A percentile compares a stretch with the other conserved stretches of the same genome.
These are phyloP conservation scores for Volucella zonaria DNA, from an alignment of 2,888 invertebrate genomes.

Conservation along the genomic window DNA sequence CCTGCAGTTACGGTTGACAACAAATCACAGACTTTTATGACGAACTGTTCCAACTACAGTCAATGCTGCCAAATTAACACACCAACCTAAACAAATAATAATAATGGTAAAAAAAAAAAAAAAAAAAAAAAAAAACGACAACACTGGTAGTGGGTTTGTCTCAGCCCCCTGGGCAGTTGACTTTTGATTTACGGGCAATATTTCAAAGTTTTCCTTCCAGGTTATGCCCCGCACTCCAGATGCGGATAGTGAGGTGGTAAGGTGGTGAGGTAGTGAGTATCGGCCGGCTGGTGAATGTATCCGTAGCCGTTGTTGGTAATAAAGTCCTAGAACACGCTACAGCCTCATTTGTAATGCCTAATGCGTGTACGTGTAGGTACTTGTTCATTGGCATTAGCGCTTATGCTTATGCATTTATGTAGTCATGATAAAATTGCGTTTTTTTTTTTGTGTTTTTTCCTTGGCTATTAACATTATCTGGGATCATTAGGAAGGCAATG, in stretches of 20 bases:
- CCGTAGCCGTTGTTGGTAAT: constrained; percentile 16
- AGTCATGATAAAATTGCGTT: constrained; percentile 61
- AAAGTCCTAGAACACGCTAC: constrained; percentile 65
- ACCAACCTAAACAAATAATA: not conserved
- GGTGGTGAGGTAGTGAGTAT: no score
- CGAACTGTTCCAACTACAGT: constrained; percentile 38
- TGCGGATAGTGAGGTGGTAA: not conserved
- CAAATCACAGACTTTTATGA: constrained; percentile 61
- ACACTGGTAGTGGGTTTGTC: not conserved
- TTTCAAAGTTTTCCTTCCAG: constrained; percentile 47
- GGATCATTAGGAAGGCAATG: constrained; percentile 59
- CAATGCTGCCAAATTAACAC: constrained; percentile 37
- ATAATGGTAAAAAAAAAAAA: not conserved
- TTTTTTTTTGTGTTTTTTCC: constrained; percentile 43
- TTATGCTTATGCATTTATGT: constrained; percentile 54
- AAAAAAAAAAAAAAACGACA: not conserved
- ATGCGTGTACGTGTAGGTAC: constrained; percentile 51
- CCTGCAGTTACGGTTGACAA: constrained; percentile 47
- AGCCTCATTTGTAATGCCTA: constrained; percentile 69
- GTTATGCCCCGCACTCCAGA: constrained; percentile 10
- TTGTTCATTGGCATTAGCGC: constrained; percentile 34
- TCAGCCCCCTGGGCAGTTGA: constrained; percentile 42
- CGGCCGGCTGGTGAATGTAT: not conserved
- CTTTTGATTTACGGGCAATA: constrained; percentile 62
- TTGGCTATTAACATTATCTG: constrained; percentile 64